phyloP scores from a whole-genome alignment of 2,113 vertebrate species.

The Orycteropus afer region DNA sequence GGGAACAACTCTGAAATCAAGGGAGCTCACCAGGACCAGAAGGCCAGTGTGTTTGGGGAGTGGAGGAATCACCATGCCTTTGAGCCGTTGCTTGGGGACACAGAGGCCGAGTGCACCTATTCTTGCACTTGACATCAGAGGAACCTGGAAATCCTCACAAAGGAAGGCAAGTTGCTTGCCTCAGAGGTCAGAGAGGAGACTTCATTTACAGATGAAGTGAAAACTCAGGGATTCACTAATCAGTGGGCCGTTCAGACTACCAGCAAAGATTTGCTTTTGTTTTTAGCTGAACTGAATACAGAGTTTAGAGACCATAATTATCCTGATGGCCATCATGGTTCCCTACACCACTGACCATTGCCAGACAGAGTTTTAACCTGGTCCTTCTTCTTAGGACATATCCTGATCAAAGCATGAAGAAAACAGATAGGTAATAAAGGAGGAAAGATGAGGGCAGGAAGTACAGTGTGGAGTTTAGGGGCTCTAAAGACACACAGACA shows the following conservation, averaged over 20 bases:
- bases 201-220: not conserved
- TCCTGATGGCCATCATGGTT: not conserved
- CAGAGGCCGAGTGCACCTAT: not conserved
- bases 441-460: not conserved
- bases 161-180: not conserved
- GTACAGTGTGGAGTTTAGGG: not conserved
- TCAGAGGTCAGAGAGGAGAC: not conserved
- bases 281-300: not conserved
- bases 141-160: not conserved
- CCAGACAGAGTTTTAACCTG: not conserved
- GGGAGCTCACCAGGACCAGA: too few relatives aligned
- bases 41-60: not conserved
- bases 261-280: not conserved
- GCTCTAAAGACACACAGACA: not conserved
- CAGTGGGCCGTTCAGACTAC: not conserved
- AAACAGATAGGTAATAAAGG: not conserved
- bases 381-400: not conserved
- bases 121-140: not conserved
- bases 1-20: too few relatives aligned
- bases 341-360: not conserved
- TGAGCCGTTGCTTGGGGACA: not conserved
- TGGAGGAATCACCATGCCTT: fast-evolving
- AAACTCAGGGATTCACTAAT: not conserved
- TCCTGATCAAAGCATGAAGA: not conserved
- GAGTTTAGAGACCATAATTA: not conserved